Evolutionary conservation across 2,113 vertebrate species (phyloP).

Genomic region (Microtus montanus): DNA sequence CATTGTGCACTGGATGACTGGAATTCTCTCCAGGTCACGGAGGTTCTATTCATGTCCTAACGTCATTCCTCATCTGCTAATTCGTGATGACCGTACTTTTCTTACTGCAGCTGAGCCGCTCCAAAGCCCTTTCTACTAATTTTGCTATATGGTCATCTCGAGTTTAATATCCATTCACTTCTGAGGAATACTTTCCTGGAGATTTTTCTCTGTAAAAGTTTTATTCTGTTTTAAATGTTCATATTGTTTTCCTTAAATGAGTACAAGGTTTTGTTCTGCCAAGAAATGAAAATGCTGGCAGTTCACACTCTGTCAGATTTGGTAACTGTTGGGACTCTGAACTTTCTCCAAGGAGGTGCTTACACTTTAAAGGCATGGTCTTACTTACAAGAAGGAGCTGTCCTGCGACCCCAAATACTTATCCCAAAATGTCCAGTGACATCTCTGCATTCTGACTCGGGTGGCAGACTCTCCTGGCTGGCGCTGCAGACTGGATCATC

Average conservation of each 20-base stretch:
- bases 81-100: background rate
- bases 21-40: background rate
- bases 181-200: background rate
- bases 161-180: background rate
- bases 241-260: background rate
- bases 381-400: background rate
- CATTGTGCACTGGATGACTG: background rate
- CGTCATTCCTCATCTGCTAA: background rate
- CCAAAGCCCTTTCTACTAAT: background rate
- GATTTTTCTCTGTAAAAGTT: background rate
- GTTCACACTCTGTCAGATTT: background rate
- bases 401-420: background rate
- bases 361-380: background rate
- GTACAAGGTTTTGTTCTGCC: background rate
- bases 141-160: background rate
- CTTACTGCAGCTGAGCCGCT: background rate
- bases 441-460: too few relatives aligned
- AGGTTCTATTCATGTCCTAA: background rate
- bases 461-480: background rate
- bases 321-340: background rate
- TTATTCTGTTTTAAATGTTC: background rate
- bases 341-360: background rate
- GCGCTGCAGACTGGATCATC: rapidly evolving
- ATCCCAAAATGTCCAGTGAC: background rate
- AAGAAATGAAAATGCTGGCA: background rate